Percentiles rank a stretch among this genome's conserved stretches.
Evolutionary conservation across 1,140 invertebrate species (phyloP).

Genomic region (Hypsibius dujardini): DNA sequence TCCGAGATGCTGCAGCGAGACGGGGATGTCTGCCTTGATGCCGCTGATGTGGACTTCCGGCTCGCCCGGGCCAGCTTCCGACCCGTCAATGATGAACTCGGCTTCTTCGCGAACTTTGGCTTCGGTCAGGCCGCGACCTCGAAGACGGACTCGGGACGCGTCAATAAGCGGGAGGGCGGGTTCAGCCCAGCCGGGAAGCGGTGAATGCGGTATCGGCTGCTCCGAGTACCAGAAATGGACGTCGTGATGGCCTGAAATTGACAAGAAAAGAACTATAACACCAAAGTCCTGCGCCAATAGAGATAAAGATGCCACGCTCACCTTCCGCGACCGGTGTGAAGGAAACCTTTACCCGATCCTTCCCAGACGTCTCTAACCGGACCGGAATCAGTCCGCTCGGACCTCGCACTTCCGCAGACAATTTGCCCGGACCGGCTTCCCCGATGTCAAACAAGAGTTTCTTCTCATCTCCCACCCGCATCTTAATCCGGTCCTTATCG

Average conservation of each 20-base stretch:
- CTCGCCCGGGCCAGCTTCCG: slow-evolving; percentile 52
- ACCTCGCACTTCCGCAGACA: slow-evolving; percentile 50
- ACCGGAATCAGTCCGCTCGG: slow-evolving; percentile 40
- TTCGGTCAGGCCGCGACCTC: slow-evolving; percentile 70
- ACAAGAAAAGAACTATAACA: slow-evolving; percentile 28
- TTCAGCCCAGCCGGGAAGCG: slow-evolving; percentile 28
- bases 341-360: slow-evolving; percentile 32
- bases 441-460: slow-evolving; percentile 43
- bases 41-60: slow-evolving; percentile 56
- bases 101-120: slow-evolving; percentile 68
- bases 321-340: slow-evolving; percentile 37
- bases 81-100: slow-evolving; percentile 88
- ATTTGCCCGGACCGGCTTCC: slow-evolving; percentile 45
- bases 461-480: slow-evolving; percentile 41
- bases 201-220: slow-evolving; percentile 39
- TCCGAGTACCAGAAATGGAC: slow-evolving; percentile 41
- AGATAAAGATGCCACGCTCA: slow-evolving; percentile 22
- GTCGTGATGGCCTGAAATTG: slow-evolving; percentile 34
- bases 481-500: slow-evolving; percentile 48
- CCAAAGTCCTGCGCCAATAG: slow-evolving; percentile 19
- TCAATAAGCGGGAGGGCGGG: slow-evolving; percentile 22
- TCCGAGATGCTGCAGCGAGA: slow-evolving; percentile 43
- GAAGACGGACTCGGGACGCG: slow-evolving; percentile 47
- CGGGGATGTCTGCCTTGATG: slow-evolving; percentile 48
- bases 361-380: slow-evolving; percentile 27